phyloP scores from a whole-genome alignment of 2,888 invertebrate species.

The Ditula angustiorana region DNA sequence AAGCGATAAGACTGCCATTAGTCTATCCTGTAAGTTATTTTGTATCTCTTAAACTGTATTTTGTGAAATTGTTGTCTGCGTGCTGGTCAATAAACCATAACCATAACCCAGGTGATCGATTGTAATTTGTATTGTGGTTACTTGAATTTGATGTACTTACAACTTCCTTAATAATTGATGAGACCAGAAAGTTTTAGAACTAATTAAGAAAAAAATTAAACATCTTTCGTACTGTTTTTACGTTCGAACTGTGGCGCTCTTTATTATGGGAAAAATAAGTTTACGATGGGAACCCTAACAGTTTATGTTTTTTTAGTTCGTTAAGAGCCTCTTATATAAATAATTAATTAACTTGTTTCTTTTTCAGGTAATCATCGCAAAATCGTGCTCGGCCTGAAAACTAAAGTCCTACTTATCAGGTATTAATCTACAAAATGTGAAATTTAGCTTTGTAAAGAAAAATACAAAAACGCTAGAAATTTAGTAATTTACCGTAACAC shows the following conservation, averaged over 20 bases:
- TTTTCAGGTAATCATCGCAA: constrained; percentile 34
- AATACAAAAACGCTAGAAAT: constrained; percentile 24
- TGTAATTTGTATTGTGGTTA: no score
- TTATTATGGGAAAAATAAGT: constrained; percentile 12
- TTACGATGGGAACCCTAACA: constrained; percentile 20
- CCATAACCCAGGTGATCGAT: no score
- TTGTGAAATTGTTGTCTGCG: no score
- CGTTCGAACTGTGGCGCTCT: not conserved
- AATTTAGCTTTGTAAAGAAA: constrained; percentile 13
- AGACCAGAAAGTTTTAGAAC: no score
- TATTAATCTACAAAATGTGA: not conserved
- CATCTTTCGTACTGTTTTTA: constrained; percentile 3
- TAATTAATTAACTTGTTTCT: constrained; percentile 14
- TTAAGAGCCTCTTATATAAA: constrained; percentile 18
- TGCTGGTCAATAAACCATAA: no score
- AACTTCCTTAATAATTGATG: no score
- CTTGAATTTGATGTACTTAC: no score
- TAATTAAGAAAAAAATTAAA: not conserved
- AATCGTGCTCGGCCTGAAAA: constrained; percentile 12
- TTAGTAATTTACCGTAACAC: constrained; percentile 37
- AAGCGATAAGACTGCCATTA: no score
- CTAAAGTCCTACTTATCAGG: not conserved
- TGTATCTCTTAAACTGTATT: no score
- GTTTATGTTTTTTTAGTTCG: not conserved
- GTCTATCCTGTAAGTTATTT: no score